Evolutionary conservation across 2,113 vertebrate genomes (phyloP).

Genomic region (Podarcis cretensis): DNA sequence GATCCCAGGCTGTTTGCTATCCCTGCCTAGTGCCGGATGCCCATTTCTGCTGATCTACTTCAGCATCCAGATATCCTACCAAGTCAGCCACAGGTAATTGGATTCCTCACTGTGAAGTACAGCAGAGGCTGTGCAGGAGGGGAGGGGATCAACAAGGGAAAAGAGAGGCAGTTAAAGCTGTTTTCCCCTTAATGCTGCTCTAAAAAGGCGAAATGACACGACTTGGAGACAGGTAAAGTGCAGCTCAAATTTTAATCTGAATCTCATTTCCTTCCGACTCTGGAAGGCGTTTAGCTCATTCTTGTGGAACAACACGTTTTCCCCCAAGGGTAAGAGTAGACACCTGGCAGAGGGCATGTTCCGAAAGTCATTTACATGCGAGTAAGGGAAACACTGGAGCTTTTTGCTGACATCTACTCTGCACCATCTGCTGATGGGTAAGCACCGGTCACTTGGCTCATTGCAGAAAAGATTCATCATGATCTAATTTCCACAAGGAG

Average conservation of each 20-base stretch:
- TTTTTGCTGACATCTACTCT: neutral
- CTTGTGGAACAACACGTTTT: neutral
- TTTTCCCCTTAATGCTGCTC: neutral
- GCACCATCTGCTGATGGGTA: neutral
- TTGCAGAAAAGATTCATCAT: neutral
- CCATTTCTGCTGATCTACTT: neutral
- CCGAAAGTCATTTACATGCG: too few relatives aligned
- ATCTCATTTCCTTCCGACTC: accelerated
- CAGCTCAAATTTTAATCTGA: neutral
- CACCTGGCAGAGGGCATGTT: neutral
- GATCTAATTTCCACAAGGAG: neutral
- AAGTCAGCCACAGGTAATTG: neutral
- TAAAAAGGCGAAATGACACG: neutral
- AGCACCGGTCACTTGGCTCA: neutral
- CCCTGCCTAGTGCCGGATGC: neutral
- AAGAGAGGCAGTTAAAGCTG: neutral
- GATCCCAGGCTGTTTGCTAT: neutral
- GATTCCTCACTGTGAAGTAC: neutral
- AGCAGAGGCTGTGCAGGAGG: neutral
- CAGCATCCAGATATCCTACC: neutral
- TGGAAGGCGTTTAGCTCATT: neutral
- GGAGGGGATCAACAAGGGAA: neutral
- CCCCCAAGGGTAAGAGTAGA: neutral
- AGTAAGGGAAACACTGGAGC: neutral
- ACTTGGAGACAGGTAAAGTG: neutral